Evolutionary conservation across 2,113 vertebrate genomes (phyloP).

Genomic region (Corapipo altera): DNA sequence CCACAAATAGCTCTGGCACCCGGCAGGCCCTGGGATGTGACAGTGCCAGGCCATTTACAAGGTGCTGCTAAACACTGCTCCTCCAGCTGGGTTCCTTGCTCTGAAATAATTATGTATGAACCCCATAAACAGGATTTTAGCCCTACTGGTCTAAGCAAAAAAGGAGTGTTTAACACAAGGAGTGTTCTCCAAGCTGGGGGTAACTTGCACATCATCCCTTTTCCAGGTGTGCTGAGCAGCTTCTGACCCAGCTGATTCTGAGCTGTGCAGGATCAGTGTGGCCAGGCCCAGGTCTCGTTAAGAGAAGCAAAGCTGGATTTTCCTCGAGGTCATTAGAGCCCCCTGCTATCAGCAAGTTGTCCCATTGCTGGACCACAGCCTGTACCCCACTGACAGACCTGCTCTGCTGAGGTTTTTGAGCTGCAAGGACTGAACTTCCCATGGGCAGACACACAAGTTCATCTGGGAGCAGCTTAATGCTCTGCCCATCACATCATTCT

Average conservation of each 20-base stretch:
- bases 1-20: background rate
- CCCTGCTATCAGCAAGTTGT: background rate
- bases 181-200: background rate
- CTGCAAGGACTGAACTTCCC: background rate
- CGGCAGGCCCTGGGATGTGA: background rate
- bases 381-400: background rate
- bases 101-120: background rate
- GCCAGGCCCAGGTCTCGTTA: background rate
- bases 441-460: accelerated
- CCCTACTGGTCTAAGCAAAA: background rate
- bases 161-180: background rate
- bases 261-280: background rate
- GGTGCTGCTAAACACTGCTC: background rate
- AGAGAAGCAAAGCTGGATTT: background rate
- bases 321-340: background rate
- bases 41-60: background rate
- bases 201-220: background rate
- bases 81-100: background rate
- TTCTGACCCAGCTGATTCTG: background rate
- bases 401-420: background rate
- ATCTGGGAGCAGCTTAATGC: background rate
- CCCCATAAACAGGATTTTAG: background rate
- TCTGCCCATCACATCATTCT: background rate
- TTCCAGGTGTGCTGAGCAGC: background rate
- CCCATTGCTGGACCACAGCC: background rate